A percentile compares a stretch with the other conserved stretches of the same genome.
These are phyloP conservation scores for Procambarus clarkii DNA, from an alignment of 1,140 invertebrate genomes.

Conservation along the genomic window DNA sequence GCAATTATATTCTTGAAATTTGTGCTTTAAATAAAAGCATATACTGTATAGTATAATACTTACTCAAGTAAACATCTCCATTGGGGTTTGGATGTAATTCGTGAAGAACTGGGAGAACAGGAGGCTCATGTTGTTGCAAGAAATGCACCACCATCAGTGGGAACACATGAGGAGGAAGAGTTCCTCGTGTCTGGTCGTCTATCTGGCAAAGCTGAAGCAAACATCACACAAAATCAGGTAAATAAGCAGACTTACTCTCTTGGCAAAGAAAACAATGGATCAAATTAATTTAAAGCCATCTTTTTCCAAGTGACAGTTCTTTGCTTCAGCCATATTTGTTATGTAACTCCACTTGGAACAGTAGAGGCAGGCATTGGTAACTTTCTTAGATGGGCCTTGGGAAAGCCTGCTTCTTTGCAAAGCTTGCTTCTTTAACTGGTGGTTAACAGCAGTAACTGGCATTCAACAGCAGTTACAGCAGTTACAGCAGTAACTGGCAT, in stretches of 20 bases:
- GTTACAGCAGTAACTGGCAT: no score
- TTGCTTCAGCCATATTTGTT: no score
- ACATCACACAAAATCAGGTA: background rate
- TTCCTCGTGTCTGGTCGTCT: conserved; percentile 81
- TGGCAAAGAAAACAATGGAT: background rate
- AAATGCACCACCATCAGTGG: conserved; percentile 81
- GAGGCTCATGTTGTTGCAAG: conserved; percentile 79
- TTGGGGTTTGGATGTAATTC: conserved; percentile 73
- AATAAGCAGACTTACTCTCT: background rate
- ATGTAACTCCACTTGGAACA: no score
- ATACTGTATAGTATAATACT: background rate
- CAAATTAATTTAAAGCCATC: background rate
- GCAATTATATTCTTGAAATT: no score
- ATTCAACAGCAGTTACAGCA: no score
- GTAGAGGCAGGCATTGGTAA: no score
- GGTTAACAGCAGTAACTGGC: no score
- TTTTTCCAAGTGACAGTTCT: background rate
- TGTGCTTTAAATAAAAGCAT: background rate
- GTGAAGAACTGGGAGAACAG: conserved; percentile 82
- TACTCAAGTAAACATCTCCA: conserved; percentile 47
- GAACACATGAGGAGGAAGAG: conserved; percentile 82
- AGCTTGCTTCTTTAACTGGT: no score
- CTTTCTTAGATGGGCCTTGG: no score
- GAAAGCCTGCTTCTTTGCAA: no score
- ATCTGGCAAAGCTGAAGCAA: conserved; percentile 79